Conservation (phyloP, 1,140 invertebrate genomes). For the Cardiocondyla obscurior region DNA sequence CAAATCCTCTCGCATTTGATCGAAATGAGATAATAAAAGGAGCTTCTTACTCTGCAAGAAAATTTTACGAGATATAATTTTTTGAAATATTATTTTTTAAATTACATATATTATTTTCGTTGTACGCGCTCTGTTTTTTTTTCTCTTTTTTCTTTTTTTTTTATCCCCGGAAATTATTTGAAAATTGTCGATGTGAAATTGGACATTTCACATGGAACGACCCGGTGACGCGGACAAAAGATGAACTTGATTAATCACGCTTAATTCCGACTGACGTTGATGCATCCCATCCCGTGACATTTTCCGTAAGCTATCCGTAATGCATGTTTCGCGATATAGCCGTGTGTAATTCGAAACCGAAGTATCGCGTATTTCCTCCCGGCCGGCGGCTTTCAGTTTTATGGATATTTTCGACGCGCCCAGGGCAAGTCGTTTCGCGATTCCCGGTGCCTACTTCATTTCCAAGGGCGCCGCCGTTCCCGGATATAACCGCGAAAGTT, state of each 20-base stretch:
- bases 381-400: neutral
- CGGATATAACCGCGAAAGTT: conserved; percentile 27
- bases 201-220: neutral
- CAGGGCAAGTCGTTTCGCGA: neutral
- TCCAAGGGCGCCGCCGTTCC: neutral
- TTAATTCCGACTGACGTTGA: conserved; percentile 4
- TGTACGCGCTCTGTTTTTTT: neutral
- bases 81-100: neutral
- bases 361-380: neutral
- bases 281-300: neutral
- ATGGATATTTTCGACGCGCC: conserved; percentile 8
- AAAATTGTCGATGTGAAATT: neutral
- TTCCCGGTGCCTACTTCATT: neutral
- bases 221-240: neutral
- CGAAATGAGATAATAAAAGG: neutral
- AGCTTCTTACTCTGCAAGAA: neutral
- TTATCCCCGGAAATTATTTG: neutral
- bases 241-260: neutral
- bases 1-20: neutral
- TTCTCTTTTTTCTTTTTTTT: neutral
- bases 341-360: neutral
- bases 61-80: neutral
- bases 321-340: neutral
- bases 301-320: neutral
- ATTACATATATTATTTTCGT: neutral